Base-by-base conservation (phyloP, 2,797 vertebrate genomes). In the Merluccius polli region DNA sequence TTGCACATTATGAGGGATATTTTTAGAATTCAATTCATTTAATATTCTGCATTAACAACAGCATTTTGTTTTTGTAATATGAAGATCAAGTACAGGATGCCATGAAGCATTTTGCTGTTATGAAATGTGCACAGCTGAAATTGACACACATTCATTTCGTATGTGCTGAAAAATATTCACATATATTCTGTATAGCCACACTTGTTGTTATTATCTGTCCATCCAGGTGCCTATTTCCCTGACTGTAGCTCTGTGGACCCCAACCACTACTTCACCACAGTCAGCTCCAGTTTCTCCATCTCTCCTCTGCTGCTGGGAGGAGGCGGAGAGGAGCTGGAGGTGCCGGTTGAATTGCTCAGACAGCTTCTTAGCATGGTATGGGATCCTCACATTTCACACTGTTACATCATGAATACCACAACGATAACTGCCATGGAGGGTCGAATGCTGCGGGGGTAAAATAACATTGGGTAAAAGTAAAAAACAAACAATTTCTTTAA, bases 221-320 rank as follows among this genome's bases (percentile, higher is more conserved):
- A 74, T 82, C 4, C 75, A 97, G 96, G 95, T 38, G 94, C 95
- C 0, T 96, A 95, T 87, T 87, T 97, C 72, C 94, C 96, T 3
- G 96, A 98, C 69, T 95, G 95, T 67, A 94, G 92, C 33, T 63
- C 93, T 0, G 76, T 96, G 38, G 96, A 99, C 83, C 96, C 97
- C 0, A 94, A 96, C 74, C 95, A 96, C 92, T 99, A 97, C 85
- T 98, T 99, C 85, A 95, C 93, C n/a, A 97, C 95, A 0, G 90
- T 98, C 88, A 97, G 96, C 83, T 98, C 98, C 85, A 98, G 97
- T 86, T 99, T 99, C 87, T 97, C 97, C 0, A 91, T 97, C 75
- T 97, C 97, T 68, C 96, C 96, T 30, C 95, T 98, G 21, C 96
- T 95, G 86, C 91, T 94, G 29, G 96, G 94, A 10, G 79, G 89